These are phyloP conservation scores for Okamejei kenojei DNA, from an alignment of 2,797 vertebrate genomes.

Conservation along the genomic window DNA sequence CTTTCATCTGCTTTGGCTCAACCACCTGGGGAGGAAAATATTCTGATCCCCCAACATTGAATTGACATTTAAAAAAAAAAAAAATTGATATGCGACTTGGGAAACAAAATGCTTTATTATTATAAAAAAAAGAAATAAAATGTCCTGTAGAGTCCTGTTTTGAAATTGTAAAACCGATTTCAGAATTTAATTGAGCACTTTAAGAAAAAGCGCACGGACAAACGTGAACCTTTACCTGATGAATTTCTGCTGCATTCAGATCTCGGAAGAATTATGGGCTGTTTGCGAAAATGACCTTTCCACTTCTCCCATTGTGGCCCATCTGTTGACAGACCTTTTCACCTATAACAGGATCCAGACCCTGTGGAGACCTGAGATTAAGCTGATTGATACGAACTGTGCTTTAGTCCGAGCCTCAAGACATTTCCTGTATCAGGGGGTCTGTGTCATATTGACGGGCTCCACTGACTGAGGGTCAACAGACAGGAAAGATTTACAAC, in stretches of 20 bases:
- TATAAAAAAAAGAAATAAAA: not conserved
- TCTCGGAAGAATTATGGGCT: not conserved
- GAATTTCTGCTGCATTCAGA: not conserved
- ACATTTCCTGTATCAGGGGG: slow-evolving; percentile 13
- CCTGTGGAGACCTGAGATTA: slow-evolving; percentile 18
- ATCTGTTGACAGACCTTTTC: slow-evolving; percentile 23
- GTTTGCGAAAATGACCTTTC: slow-evolving; percentile 22
- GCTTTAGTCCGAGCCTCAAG: not conserved
- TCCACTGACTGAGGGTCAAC: slow-evolving; percentile 13
- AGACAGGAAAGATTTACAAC: slow-evolving; percentile 23
- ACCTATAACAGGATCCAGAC: slow-evolving; percentile 35
- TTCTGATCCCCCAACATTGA: not conserved
- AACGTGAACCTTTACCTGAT: not conserved
- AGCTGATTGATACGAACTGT: slow-evolving; percentile 32
- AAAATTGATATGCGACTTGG: not conserved
- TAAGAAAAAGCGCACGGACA: not conserved
- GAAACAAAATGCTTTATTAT: not conserved
- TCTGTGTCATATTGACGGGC: slow-evolving; percentile 27
- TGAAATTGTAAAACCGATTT: not conserved
- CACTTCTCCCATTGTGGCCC: not conserved
- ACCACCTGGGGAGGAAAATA: not conserved
- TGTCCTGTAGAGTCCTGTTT: not conserved
- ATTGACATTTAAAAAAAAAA: not conserved
- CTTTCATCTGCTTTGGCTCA: not conserved
- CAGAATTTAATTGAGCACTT: not conserved